phyloP scores from a whole-genome alignment of 2,113 vertebrate genomes.

The Emydocephalus ijimae region DNA sequence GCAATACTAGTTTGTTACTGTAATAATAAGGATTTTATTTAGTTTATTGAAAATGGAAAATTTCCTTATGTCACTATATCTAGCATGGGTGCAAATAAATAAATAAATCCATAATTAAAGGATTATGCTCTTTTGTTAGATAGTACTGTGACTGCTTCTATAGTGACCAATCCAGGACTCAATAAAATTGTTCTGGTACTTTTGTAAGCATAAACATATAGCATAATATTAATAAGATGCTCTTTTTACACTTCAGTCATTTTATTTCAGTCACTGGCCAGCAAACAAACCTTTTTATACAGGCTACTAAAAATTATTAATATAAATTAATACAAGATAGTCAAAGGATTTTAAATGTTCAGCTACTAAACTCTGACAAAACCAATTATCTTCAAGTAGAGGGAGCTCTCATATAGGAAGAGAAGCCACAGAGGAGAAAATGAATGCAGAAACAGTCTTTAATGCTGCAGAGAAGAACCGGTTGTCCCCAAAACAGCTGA shows the following conservation, averaged over 20 bases:
- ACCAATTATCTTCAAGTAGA: constrained; percentile 69
- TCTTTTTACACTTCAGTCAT: not conserved
- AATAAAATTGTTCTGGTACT: not conserved
- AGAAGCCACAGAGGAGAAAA: constrained; percentile 25
- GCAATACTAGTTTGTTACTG: not conserved
- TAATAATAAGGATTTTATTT: not conserved
- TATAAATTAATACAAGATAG: not conserved
- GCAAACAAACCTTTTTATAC: not conserved
- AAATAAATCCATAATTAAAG: not conserved
- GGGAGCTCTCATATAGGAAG: constrained; percentile 74
- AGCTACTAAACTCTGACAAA: not conserved
- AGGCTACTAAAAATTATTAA: not conserved
- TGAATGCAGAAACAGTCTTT: constrained; percentile 18
- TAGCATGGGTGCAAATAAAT: not conserved
- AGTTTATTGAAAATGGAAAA: not conserved
- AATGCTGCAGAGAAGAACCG: constrained; percentile 30
- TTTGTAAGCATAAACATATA: not conserved
- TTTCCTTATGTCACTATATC: not conserved
- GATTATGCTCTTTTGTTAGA: not conserved
- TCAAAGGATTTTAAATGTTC: not conserved
- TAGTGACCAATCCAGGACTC: not conserved
- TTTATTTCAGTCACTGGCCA: not conserved
- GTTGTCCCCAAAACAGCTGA: constrained; percentile 24
- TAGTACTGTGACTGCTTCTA: not conserved
- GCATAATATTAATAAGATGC: not conserved